Base-by-base conservation (phyloP, 1,140 invertebrate genomes). In the Helicorthomorpha holstii region DNA sequence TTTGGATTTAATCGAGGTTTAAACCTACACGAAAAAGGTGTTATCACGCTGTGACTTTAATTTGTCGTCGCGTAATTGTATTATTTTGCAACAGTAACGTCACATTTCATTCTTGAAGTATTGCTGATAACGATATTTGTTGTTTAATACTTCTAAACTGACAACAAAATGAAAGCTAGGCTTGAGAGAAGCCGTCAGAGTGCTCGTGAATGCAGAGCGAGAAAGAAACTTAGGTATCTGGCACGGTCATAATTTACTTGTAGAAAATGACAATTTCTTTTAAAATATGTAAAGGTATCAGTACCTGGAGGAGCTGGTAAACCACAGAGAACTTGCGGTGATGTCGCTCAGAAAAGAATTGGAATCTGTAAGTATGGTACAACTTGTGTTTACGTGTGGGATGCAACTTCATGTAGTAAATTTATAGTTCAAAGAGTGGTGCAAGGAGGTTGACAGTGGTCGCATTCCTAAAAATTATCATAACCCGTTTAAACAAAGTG, bases 161-260 rank as follows among this genome's bases (percentile, higher is more conserved):
- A n/a, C n/a, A n/a, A n/a, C 64, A 90, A 95, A 69, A 85, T 91
- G 73, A 90, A 86, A 74, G 85, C 86, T 34, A 94, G 93, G 76
- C 74, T 95, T 56, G 92, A 97, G 71, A 76, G 91, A 49, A 96
- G 91, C 69, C 76, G 92, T 57, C 92, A 97, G 73, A 94, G 89
- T 73, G 93, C 93, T 55, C 75, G 92, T 60, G 93, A 97, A 74
- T 98, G 92, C 67, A 78, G 93, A 57, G 92, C 92, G 34, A 75
- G 93, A 41, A 98, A 98, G 72, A 97, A 98, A 64, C 75, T 97
- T 41, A 76, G 93, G 24, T n/a, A n/a, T n/a, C n/a, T n/a, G n/a
- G n/a, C n/a, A n/a, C n/a, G n/a, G n/a, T n/a, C n/a, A n/a, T n/a
- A n/a, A n/a, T n/a, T n/a, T n/a, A n/a, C n/a, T n/a, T n/a, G n/a